phyloP scores from a whole-genome alignment of 1,140 invertebrate genomes.

The Triops cancriformis region DNA sequence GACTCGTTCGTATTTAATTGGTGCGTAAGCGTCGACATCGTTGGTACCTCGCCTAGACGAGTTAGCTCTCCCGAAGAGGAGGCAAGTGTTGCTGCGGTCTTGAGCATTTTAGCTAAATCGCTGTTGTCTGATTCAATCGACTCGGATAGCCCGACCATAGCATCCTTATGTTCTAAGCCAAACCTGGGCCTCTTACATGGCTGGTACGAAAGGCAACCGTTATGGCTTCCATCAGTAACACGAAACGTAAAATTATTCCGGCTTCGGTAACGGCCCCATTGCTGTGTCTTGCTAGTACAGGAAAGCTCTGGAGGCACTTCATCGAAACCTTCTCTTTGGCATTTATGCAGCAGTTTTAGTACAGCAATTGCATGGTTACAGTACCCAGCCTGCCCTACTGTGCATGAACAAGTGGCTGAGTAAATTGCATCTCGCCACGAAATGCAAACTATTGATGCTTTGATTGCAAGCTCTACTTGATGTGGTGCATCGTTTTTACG shows the following conservation, averaged over 20 bases:
- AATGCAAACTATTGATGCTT: background rate
- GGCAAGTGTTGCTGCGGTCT: background rate
- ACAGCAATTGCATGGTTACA: background rate
- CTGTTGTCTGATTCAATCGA: background rate
- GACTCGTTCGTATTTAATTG: constrained; percentile 20
- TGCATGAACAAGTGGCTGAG: background rate
- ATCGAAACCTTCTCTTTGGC: background rate
- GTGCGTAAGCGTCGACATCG: background rate
- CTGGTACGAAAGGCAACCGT: background rate
- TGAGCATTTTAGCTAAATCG: background rate
- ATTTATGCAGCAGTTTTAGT: background rate
- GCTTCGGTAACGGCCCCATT: constrained; percentile 12
- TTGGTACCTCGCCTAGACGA: background rate
- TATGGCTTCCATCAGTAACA: constrained; percentile 19
- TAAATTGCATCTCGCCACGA: background rate
- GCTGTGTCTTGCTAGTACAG: background rate
- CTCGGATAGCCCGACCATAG: background rate
- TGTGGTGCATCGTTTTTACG: constrained; percentile 14
- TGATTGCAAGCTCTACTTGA: background rate
- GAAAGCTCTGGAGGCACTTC: constrained; percentile 13
- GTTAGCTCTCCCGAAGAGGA: background rate
- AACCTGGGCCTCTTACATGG: background rate
- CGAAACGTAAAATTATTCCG: constrained; percentile 11
- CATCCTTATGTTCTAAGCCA: background rate
- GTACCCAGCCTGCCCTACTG: background rate